phyloP scores from a whole-genome alignment of 2,113 vertebrate genomes.

The Atherinomorus stipes region DNA sequence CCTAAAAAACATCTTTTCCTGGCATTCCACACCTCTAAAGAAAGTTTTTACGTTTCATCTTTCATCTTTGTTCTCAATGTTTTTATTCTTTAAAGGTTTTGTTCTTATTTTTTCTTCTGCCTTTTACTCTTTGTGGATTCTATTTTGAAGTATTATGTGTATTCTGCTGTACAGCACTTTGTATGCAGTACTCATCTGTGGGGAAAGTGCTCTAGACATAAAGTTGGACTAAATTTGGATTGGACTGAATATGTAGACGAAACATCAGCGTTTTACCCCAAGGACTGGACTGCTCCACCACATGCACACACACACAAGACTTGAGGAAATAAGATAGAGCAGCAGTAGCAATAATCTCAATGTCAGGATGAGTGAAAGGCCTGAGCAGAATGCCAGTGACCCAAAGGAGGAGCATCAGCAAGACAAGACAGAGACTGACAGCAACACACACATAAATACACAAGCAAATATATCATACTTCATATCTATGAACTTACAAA shows the following conservation, averaged over 20 bases:
- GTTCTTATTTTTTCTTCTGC: too few species aligned
- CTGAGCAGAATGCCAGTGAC: constrained; percentile 54
- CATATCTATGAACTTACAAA: neutral
- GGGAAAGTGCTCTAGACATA: too few species aligned
- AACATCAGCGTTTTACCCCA: constrained; percentile 1
- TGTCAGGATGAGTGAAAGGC: constrained; percentile 42
- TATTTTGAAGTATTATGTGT: too few species aligned
- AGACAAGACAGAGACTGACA: constrained; percentile 42
- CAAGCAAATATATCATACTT: neutral
- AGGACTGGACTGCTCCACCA: constrained; percentile 13
- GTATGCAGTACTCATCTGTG: too few species aligned
- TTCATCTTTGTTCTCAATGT: too few species aligned
- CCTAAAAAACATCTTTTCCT: too few species aligned
- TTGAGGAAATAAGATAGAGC: constrained; percentile 51
- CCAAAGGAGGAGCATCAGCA: constrained; percentile 28
- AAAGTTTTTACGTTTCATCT: too few species aligned
- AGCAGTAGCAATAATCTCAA: constrained; percentile 60
- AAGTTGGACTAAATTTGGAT: too few species aligned
- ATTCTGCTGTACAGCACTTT: too few species aligned
- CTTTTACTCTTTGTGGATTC: too few species aligned
- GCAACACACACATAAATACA: neutral
- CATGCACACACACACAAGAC: neutral
- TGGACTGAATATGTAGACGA: neutral
- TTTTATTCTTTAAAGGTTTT: too few species aligned
- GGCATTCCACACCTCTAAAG: too few species aligned